These are phyloP conservation scores for Ichneumoninae sp. DNA, from an alignment of 2,888 invertebrate genomes.

Conservation along the genomic window DNA sequence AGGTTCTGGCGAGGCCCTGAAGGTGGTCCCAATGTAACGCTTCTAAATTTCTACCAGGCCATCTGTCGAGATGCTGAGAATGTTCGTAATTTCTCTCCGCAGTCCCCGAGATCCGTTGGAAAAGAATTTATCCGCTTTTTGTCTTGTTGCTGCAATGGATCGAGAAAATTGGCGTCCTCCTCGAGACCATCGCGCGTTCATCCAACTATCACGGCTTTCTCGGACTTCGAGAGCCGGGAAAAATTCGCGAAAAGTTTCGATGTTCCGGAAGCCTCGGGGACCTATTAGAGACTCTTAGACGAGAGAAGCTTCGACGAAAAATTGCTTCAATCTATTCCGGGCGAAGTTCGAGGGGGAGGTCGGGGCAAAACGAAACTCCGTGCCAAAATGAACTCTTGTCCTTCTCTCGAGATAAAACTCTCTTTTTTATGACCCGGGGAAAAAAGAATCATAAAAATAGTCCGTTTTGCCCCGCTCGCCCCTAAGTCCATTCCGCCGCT, in stretches of 20 bases:
- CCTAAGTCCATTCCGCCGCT: slow-evolving; percentile 9
- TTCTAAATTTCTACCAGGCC: neutral
- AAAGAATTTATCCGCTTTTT: neutral
- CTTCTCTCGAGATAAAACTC: neutral
- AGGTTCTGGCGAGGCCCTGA: too few relatives aligned
- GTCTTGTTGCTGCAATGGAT: neutral
- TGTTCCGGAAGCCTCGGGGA: slow-evolving; percentile 57
- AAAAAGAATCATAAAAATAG: neutral
- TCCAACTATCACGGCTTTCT: slow-evolving; percentile 20
- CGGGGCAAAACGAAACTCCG: neutral
- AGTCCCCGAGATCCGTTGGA: neutral
- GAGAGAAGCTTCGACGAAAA: slow-evolving; percentile 7
- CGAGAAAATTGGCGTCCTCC: neutral
- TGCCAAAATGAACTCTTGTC: neutral
- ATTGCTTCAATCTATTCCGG: slow-evolving; percentile 9
- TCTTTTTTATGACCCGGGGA: neutral
- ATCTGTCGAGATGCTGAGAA: neutral
- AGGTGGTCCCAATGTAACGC: neutral
- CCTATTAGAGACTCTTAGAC: slow-evolving; percentile 26
- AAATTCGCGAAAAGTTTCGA: slow-evolving; percentile 54
- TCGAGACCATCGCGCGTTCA: slow-evolving; percentile 1
- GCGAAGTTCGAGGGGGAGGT: neutral
- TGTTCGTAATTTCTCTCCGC: slow-evolving; percentile 1
- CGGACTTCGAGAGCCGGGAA: slow-evolving; percentile 12
- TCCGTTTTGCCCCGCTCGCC: neutral